A percentile compares a stretch with the other conserved stretches of the same genome.
Evolutionary conservation across 1,140 invertebrate genomes (phyloP).

Genomic region (Carposina sasakii): DNA sequence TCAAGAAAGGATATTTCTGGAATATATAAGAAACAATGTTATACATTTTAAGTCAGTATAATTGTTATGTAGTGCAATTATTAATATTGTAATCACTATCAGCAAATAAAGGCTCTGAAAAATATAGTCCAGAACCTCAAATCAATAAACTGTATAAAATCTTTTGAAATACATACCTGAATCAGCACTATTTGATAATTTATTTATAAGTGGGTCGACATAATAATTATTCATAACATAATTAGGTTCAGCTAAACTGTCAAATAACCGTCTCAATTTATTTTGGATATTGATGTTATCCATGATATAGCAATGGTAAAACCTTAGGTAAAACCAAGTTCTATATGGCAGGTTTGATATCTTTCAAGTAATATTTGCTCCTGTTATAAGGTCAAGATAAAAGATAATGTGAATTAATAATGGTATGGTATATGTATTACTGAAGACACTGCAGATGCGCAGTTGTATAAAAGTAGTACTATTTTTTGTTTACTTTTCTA

Average conservation of each 20-base stretch:
- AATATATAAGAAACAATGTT: slow-evolving; percentile 26
- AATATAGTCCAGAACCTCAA: not conserved
- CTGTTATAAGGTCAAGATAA: too few species aligned
- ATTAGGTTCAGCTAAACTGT: slow-evolving; percentile 44
- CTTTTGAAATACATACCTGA: slow-evolving; percentile 29
- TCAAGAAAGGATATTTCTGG: slow-evolving; percentile 37
- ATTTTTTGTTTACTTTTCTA: too few species aligned
- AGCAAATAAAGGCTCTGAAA: not conserved
- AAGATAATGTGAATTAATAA: too few species aligned
- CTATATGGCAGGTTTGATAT: too few species aligned
- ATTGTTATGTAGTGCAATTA: not conserved
- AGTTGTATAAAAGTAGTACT: too few species aligned
- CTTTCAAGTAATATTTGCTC: too few species aligned
- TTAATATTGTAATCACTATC: not conserved
- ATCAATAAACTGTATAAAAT: not conserved
- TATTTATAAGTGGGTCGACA: slow-evolving; percentile 53
- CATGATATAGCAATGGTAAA: slow-evolving; percentile 33
- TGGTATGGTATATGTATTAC: too few species aligned
- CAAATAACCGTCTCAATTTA: slow-evolving; percentile 55
- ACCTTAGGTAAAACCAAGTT: too few species aligned
- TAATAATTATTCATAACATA: slow-evolving; percentile 62
- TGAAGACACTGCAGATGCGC: too few species aligned
- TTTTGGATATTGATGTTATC: slow-evolving; percentile 35
- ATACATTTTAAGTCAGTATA: too few species aligned
- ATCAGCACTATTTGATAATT: slow-evolving; percentile 40